These are phyloP conservation scores for Microtus californicus DNA, from an alignment of 2,797 vertebrate genomes.

Conservation along the genomic window DNA sequence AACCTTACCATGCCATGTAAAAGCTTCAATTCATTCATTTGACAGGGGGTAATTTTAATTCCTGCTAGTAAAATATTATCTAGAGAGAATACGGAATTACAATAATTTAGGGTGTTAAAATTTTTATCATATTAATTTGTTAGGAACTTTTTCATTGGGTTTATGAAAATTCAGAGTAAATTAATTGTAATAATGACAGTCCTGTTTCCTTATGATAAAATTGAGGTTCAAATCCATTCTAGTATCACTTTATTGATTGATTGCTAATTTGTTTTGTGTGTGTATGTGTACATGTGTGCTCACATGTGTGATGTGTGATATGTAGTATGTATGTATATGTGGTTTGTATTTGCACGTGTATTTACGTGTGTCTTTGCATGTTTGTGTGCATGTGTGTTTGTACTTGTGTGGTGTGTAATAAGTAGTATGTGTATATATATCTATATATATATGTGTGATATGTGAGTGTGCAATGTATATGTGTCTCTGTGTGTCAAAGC, in stretches of 20 bases:
- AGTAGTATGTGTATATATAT: not conserved
- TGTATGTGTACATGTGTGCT: not conserved
- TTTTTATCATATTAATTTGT: slow-evolving; percentile 49
- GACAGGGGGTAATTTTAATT: slow-evolving; percentile 44
- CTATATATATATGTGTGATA: too few species aligned
- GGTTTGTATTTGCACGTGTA: not conserved
- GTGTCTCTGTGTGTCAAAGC: not conserved
- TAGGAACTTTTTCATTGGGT: not conserved
- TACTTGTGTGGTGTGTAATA: not conserved
- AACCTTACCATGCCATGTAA: not conserved
- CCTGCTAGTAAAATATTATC: slow-evolving; percentile 51
- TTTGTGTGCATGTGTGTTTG: not conserved
- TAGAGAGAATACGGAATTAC: not conserved
- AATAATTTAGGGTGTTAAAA: not conserved
- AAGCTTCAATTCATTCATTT: slow-evolving; percentile 63
- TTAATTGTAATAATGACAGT: not conserved
- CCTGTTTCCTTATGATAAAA: not conserved
- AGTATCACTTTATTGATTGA: too few species aligned
- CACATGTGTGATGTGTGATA: not conserved
- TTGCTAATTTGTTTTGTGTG: not conserved
- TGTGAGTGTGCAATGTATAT: not conserved
- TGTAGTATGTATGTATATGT: too few species aligned
- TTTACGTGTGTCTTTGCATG: not conserved
- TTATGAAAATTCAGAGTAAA: slow-evolving; percentile 31
- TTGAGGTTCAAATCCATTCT: not conserved